These are phyloP conservation scores for Drosophila eohydei DNA, from an alignment of 2,888 invertebrate species.

Conservation along the genomic window DNA sequence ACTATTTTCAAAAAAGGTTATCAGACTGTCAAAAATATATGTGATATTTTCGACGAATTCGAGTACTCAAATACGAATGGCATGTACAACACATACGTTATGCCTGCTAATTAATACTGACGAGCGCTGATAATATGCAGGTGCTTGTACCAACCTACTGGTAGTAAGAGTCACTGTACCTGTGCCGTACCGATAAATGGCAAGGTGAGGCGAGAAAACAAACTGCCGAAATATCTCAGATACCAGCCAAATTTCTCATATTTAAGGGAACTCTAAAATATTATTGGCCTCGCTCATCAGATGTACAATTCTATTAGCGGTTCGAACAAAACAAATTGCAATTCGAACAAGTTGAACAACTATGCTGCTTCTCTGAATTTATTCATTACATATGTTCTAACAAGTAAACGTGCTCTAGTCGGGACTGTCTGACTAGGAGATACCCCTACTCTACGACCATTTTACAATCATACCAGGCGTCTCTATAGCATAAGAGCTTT, in stretches of 20 bases:
- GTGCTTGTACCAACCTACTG: slow-evolving; percentile 25
- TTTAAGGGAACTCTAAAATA: slow-evolving; percentile 11
- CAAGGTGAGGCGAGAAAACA: slow-evolving; percentile 26
- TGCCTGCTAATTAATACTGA: slow-evolving; percentile 49
- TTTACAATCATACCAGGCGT: too few species aligned
- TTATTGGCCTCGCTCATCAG: slow-evolving; percentile 49
- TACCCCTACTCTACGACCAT: neutral
- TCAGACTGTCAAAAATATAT: slow-evolving; percentile 41
- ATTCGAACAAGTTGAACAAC: neutral
- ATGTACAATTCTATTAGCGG: slow-evolving; percentile 54
- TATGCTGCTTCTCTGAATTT: neutral
- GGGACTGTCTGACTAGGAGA: neutral
- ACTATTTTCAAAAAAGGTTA: slow-evolving; percentile 9
- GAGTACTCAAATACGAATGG: slow-evolving; percentile 9
- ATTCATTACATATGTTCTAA: neutral
- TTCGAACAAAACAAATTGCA: slow-evolving; percentile 21
- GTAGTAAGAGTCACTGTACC: slow-evolving; percentile 30
- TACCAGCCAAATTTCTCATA: neutral
- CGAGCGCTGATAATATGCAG: slow-evolving; percentile 58
- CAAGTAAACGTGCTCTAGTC: neutral
- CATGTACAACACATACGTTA: slow-evolving; percentile 19
- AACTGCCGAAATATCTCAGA: slow-evolving; percentile 57
- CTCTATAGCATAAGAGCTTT: too few species aligned
- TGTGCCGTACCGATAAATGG: slow-evolving; percentile 24
- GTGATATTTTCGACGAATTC: slow-evolving; percentile 52